These are phyloP conservation scores for Coleophora flavipennella DNA, from an alignment of 2,888 invertebrate genomes.

Conservation along the genomic window DNA sequence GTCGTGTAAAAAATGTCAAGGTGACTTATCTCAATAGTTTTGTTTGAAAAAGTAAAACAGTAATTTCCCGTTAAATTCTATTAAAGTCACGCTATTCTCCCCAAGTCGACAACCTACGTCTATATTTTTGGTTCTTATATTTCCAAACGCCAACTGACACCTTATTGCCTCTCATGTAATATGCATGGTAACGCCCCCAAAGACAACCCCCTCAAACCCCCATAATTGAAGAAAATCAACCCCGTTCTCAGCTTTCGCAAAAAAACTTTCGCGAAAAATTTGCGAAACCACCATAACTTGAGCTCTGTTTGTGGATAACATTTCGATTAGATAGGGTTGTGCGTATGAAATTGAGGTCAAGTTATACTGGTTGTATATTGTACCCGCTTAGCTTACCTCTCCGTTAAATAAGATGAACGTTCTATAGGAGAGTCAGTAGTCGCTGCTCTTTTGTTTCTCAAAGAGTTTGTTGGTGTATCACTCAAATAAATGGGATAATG, in stretches of 20 bases:
- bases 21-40: too few species aligned
- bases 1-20: too few species aligned
- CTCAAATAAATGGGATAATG: too few species aligned
- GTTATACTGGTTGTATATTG: neutral
- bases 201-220: constrained; percentile 25
- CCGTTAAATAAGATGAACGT: neutral
- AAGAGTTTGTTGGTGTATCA: too few species aligned
- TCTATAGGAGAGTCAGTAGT: neutral
- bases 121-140: constrained; percentile 27
- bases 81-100: neutral
- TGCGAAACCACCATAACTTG: neutral
- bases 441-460: too few species aligned
- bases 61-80: too few species aligned
- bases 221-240: constrained; percentile 46
- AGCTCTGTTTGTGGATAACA: neutral
- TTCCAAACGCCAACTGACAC: constrained; percentile 39
- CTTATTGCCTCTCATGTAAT: constrained; percentile 59
- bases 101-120: constrained; percentile 4
- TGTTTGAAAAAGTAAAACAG: too few species aligned
- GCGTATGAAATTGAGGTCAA: neutral
- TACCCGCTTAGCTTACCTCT: neutral
- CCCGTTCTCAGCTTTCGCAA: constrained; percentile 21
- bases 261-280: constrained; percentile 18
- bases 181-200: constrained; percentile 52
- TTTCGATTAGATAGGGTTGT: too few species aligned